phyloP scores from a whole-genome alignment of 2,888 invertebrate genomes.

The Willowsia nigromaculata region DNA sequence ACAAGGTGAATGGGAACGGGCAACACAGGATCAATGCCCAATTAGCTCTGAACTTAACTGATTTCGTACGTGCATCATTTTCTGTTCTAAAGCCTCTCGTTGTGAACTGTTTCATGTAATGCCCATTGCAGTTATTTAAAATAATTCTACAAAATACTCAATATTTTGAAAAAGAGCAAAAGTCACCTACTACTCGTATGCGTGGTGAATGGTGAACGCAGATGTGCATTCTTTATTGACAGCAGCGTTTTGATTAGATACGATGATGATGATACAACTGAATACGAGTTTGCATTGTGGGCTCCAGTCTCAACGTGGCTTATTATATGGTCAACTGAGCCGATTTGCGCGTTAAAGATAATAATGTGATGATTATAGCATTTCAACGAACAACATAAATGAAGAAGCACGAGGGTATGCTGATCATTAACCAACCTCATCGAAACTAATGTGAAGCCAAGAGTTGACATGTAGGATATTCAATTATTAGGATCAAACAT shows the following conservation, averaged over 20 bases:
- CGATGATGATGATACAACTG: neutral
- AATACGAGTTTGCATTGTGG: neutral
- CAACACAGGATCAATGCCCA: neutral
- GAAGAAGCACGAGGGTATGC: constrained; percentile 29
- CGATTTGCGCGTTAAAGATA: constrained; percentile 48
- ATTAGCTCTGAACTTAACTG: neutral
- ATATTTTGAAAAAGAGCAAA: neutral
- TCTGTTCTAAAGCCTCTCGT: neutral
- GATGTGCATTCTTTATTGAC: constrained; percentile 11
- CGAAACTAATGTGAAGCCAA: neutral
- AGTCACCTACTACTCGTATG: neutral
- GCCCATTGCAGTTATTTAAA: neutral
- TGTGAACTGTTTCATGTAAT: neutral
- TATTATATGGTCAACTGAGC: constrained; percentile 9
- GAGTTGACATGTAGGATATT: neutral
- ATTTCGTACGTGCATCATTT: neutral
- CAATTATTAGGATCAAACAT: neutral
- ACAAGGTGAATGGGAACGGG: neutral
- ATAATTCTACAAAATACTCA: neutral
- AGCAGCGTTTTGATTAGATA: constrained; percentile 27
- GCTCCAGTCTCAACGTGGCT: neutral
- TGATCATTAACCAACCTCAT: constrained; percentile 20
- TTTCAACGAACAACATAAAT: constrained; percentile 14
- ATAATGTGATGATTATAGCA: constrained; percentile 38
- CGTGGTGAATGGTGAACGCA: too few species aligned